Percentiles rank a stretch among this genome's conserved stretches.
Evolutionary conservation across 2,113 vertebrate species (phyloP).

Genomic region (Clarias macrocephalus): DNA sequence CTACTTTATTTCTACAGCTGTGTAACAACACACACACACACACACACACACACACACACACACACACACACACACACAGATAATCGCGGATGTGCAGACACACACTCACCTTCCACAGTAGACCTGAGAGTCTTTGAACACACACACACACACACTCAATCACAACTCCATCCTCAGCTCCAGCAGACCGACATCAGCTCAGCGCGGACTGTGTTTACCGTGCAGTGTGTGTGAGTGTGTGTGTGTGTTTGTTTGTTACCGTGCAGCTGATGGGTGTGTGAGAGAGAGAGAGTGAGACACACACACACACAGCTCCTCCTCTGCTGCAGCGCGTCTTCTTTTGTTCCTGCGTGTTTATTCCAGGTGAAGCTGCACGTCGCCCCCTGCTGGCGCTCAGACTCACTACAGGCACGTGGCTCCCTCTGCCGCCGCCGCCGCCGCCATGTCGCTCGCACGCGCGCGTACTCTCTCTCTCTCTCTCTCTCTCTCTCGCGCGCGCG

Average conservation of each 20-base stretch:
- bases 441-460: neutral
- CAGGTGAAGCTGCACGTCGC: neutral
- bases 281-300: neutral
- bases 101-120: neutral
- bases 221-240: too few relatives aligned
- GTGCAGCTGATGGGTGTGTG: neutral
- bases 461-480: neutral
- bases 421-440: neutral
- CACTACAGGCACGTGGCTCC: neutral
- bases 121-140: neutral
- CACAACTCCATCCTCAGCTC: too few relatives aligned
- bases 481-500: neutral
- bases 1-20: neutral
- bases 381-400: neutral
- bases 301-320: neutral
- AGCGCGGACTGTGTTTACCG: too few relatives aligned
- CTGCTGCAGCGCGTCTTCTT: constrained; percentile 17
- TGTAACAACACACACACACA: neutral
- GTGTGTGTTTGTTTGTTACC: neutral
- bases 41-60: neutral
- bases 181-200: too few relatives aligned
- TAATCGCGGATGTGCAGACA: neutral
- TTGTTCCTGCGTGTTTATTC: neutral
- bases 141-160: too few relatives aligned
- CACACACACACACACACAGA: neutral